Evolutionary conservation across 92 coral and sea anemone species (phyloP).

Genomic region (Hydrozoanthus gracilis): DNA sequence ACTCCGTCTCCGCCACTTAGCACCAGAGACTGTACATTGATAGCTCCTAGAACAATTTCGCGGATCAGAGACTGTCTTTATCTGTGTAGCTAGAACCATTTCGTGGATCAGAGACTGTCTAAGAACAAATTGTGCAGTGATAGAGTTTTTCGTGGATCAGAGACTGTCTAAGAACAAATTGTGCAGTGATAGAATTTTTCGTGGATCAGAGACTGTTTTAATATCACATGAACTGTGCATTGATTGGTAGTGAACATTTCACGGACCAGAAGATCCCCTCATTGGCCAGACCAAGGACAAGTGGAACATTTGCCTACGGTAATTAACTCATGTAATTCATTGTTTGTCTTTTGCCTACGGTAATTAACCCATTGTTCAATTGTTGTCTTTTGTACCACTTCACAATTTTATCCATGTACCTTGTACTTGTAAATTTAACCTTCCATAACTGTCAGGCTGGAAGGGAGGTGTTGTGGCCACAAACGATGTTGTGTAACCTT

Average conservation of each 20-base stretch:
- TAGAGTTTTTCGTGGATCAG: neutral
- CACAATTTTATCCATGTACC: neutral
- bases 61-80: neutral
- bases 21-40: constrained; percentile 7
- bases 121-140: neutral
- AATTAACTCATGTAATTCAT: neutral
- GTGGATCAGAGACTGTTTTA: neutral
- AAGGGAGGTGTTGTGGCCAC: neutral
- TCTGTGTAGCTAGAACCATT: neutral
- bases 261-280: neutral
- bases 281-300: neutral
- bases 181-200: neutral
- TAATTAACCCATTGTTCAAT: neutral
- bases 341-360: neutral
- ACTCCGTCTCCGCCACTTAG: constrained; percentile 23
- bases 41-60: neutral
- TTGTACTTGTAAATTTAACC: neutral
- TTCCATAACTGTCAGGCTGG: neutral
- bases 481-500: neutral
- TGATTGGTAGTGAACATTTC: neutral
- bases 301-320: neutral
- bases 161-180: neutral
- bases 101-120: neutral
- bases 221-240: neutral
- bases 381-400: neutral